Percentiles rank a stretch among this genome's conserved stretches.
Conservation (phyloP, 2,888 invertebrate species). For the Rhimphoctona megacephalus region DNA sequence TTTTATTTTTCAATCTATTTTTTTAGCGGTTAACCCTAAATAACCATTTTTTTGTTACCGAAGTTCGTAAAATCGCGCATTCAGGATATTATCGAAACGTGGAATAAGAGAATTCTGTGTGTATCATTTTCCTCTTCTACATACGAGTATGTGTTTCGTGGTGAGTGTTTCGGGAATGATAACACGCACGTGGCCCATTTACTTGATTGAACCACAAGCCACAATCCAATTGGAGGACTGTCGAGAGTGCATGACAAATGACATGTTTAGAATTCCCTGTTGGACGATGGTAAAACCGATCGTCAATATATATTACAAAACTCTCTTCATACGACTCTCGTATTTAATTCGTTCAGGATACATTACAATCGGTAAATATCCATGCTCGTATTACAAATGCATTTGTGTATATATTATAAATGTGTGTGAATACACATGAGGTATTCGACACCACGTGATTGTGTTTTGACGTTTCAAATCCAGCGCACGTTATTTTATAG, state of each 20-base stretch:
- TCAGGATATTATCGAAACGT: slow-evolving; percentile 46
- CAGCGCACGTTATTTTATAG: background rate
- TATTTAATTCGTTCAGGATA: slow-evolving; percentile 61
- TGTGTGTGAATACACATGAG: slow-evolving; percentile 1
- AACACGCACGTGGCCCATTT: slow-evolving; percentile 65
- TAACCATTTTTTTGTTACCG: slow-evolving; percentile 1
- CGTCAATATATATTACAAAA: slow-evolving; percentile 55
- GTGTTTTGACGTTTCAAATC: slow-evolving; percentile 1
- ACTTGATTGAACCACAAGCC: slow-evolving; percentile 69
- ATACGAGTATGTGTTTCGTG: slow-evolving; percentile 1
- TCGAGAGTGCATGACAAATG: slow-evolving; percentile 70
- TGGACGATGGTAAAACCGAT: slow-evolving; percentile 65
- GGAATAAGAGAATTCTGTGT: slow-evolving; percentile 10
- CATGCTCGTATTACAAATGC: slow-evolving; percentile 34
- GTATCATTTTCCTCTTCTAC: slow-evolving; percentile 42
- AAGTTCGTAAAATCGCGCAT: slow-evolving; percentile 23
- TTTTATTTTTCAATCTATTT: background rate
- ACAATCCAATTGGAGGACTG: slow-evolving; percentile 68
- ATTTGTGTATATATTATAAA: background rate
- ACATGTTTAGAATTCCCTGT: slow-evolving; percentile 70
- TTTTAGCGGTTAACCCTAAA: slow-evolving; percentile 14
- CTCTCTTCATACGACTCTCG: slow-evolving; percentile 32
- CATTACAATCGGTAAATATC: slow-evolving; percentile 51
- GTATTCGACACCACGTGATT: background rate
- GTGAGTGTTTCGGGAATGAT: slow-evolving; percentile 51